These are phyloP conservation scores for Numida meleagris DNA, from an alignment of 2,113 vertebrate species.

Conservation along the genomic window DNA sequence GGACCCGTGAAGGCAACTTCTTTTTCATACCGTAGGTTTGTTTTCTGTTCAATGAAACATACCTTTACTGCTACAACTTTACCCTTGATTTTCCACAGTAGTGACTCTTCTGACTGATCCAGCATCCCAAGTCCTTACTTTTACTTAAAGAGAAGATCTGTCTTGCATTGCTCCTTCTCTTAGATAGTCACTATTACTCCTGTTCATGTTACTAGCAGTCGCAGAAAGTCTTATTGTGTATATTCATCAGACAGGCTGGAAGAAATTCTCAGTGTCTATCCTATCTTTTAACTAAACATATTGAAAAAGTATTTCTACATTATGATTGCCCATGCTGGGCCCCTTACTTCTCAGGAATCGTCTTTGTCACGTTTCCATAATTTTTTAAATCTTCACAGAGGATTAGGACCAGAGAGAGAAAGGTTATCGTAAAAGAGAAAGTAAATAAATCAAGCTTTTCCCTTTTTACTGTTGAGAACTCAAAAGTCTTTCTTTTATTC, in stretches of 20 bases:
- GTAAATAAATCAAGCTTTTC: constrained; percentile 17
- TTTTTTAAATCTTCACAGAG: not conserved
- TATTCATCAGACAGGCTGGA: not conserved
- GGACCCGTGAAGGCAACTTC: not conserved
- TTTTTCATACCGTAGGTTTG: not conserved
- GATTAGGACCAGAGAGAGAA: not conserved
- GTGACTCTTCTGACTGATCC: not conserved
- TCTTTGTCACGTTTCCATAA: not conserved
- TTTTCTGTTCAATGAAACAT: not conserved
- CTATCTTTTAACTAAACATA: not conserved
- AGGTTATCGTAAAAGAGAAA: not conserved
- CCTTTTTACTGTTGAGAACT: constrained; percentile 14
- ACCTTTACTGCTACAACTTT: not conserved
- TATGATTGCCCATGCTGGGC: not conserved
- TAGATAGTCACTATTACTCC: accelerated
- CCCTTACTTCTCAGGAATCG: not conserved
- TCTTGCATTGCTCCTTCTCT: not conserved
- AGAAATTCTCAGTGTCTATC: not conserved
- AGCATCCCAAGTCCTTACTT: not conserved
- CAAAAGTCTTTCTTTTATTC: constrained; percentile 52
- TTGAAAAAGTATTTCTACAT: not conserved
- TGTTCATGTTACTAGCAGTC: accelerated
- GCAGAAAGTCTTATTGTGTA: not conserved
- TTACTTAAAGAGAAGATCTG: not conserved
- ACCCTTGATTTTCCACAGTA: not conserved